Evolutionary conservation across 2,113 vertebrate genomes (phyloP).

Genomic region (Indicator maculatus): DNA sequence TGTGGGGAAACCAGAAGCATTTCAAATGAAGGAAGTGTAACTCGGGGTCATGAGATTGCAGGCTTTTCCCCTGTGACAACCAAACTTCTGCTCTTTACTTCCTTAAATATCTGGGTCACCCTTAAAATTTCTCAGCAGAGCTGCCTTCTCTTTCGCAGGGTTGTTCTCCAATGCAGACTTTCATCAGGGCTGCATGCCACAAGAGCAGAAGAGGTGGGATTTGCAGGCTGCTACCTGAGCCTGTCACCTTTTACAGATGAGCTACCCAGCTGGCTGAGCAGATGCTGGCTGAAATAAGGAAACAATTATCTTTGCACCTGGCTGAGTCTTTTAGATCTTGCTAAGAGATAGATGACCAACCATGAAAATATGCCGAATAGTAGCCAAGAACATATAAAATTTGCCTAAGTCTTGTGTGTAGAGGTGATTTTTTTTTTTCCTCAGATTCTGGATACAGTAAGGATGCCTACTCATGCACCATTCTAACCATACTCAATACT

Average conservation of each 20-base stretch:
- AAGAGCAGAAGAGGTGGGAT: neutral
- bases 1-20: neutral
- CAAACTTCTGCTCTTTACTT: neutral
- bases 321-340: slow-evolving; percentile 9
- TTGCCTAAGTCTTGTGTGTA: neutral
- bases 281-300: slow-evolving; percentile 35
- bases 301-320: slow-evolving; percentile 52
- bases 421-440: neutral
- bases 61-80: neutral
- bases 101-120: neutral
- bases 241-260: slow-evolving; percentile 31
- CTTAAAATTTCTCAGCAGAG: neutral
- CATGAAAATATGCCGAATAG: neutral
- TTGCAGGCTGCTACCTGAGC: slow-evolving; percentile 19
- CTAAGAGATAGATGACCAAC: slow-evolving; percentile 33
- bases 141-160: neutral
- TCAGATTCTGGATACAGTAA: neutral
- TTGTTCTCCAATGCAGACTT: neutral
- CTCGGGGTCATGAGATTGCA: neutral
- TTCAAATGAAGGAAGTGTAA: neutral
- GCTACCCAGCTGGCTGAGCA: slow-evolving; percentile 23
- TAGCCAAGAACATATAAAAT: slow-evolving; percentile 19
- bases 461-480: neutral
- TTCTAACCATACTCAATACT: neutral
- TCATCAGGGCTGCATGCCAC: neutral